Conservation (phyloP, 2,888 invertebrate genomes). For the Caenorhabditis uteleia region DNA sequence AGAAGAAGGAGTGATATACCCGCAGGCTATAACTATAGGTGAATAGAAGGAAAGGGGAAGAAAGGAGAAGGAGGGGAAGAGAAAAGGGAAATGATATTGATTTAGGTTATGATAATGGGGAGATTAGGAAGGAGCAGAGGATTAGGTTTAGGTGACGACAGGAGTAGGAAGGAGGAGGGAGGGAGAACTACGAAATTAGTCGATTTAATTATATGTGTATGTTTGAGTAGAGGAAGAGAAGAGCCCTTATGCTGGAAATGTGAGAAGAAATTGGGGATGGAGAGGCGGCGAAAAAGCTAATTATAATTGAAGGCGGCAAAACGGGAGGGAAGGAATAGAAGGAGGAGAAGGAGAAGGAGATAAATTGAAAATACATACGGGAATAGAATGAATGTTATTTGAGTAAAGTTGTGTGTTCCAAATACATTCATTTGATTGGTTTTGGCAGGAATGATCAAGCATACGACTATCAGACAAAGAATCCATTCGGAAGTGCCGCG, state of each 20-base stretch:
- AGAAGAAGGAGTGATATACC: conserved; percentile 14
- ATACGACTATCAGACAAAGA: conserved; percentile 30
- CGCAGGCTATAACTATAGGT: conserved; percentile 14
- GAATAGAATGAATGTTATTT: conserved; percentile 9
- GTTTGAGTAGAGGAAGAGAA: too few relatives aligned
- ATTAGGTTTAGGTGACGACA: too few relatives aligned
- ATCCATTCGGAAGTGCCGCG: conserved; percentile 37
- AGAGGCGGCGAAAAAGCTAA: too few relatives aligned
- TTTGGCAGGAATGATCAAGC: conserved; percentile 31
- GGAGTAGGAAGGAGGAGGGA: too few relatives aligned
- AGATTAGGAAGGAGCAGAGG: too few relatives aligned
- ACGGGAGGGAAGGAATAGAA: not conserved
- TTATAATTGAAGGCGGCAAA: too few relatives aligned
- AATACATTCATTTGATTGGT: not conserved
- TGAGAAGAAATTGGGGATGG: too few relatives aligned
- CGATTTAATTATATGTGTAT: too few relatives aligned
- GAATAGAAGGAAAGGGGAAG: not conserved
- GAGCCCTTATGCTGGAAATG: too few relatives aligned
- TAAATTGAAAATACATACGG: conserved; percentile 8
- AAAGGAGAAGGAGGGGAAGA: not conserved
- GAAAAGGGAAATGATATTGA: not conserved
- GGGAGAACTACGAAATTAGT: too few relatives aligned
- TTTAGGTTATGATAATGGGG: not conserved
- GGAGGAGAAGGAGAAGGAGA: conserved; percentile 12
- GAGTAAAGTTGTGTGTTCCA: not conserved